A percentile compares a stretch with the other conserved stretches of the same genome.
Conservation (phyloP, 1,140 invertebrate species). For the Uloborus diversus region DNA sequence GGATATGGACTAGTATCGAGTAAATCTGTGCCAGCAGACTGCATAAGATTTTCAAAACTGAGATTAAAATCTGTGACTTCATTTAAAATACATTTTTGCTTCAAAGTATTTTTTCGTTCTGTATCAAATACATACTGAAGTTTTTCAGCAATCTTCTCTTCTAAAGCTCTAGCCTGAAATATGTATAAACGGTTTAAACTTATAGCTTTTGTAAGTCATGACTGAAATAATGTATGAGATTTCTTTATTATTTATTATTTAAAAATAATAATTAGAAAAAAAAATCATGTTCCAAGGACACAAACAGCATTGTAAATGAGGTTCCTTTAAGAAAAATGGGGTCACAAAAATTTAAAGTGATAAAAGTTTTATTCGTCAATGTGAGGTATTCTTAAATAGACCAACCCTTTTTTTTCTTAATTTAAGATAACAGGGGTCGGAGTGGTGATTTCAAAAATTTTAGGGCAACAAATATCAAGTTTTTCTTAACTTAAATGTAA, state of each 20-base stretch:
- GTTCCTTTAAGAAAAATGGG: no score
- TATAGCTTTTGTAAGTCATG: not conserved
- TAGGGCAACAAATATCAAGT: no score
- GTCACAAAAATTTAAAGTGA: no score
- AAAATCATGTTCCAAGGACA: no score
- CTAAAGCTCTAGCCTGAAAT: constrained; percentile 1
- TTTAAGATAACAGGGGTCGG: no score
- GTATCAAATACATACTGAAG: constrained; percentile 17
- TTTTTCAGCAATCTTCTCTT: constrained; percentile 17
- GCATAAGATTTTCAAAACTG: not conserved
- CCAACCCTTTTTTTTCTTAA: no score
- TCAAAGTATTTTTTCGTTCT: not conserved
- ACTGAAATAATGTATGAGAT: not conserved
- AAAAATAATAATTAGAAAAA: not conserved
- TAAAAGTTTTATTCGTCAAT: no score
- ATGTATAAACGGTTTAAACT: not conserved
- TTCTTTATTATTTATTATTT: not conserved
- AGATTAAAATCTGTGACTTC: constrained; percentile 26
- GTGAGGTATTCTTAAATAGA: no score
- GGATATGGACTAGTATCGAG: not conserved
- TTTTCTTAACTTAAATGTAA: no score
- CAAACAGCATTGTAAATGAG: no score
- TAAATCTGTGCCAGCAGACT: not conserved
- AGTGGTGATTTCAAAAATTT: no score
- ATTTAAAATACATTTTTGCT: constrained; percentile 26